Base-by-base conservation (phyloP, 2,888 invertebrate genomes). In the Zele albiditarsus region DNA sequence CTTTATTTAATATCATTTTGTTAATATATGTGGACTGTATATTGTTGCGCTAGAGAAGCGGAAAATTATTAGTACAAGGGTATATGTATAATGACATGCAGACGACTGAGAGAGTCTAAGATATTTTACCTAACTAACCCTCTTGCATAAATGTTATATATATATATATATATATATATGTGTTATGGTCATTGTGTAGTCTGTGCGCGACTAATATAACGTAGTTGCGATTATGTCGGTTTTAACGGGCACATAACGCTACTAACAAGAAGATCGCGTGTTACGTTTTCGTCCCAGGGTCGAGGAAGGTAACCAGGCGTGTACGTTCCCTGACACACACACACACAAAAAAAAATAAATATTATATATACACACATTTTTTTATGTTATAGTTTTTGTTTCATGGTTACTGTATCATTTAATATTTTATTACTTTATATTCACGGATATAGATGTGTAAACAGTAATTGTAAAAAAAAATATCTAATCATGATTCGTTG, bases 241-340 rank as follows among this genome's bases (percentile, higher is more conserved):
- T 82, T 85, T 84, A 84, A 84, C 82, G 82, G 53, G 83, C 81
- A 80, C 84, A 82, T 83, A 84, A 84, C 80, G 84, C 80, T 80
- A 82, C 80, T 83, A 84, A 85, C 85, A 85, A 84, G 85, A 83
- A 82, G 83, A 85, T 86, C 83, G 85, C 85, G 85, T 85, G 85
- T 80, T 81, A 77, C 78, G 78, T 78, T 71, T 77, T 71, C 74
- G 73, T 79, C 77, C 78, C 79, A 79, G 80, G 78, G 78, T 80
- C 79, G 79, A 80, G 75, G 74, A 62, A 76, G 76, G 77, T 75
- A 77, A 77, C 80, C 74, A 78, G 76, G 76, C 78, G 77, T 78
- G 74, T 71, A 79, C 67, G 68, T 53, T 57, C 53, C 53, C 65
- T 58, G 33, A 31, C 20, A 62, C 49, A 31, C 70, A 63, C 57